Conservation (phyloP, 1,140 invertebrate species). For the Drosophila pseudoobscura region DNA sequence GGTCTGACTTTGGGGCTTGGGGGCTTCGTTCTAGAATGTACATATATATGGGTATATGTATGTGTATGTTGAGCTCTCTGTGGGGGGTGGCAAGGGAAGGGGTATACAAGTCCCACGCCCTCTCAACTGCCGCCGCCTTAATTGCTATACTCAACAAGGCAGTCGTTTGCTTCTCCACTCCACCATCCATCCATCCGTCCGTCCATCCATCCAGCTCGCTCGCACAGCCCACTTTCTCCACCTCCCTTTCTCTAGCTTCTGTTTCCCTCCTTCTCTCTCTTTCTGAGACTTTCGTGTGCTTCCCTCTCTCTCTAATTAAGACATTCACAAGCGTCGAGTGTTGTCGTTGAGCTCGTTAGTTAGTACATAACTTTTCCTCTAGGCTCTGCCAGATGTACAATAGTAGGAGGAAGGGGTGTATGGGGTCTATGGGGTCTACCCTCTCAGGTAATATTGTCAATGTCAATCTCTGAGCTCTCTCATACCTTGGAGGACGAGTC, state of each 20-base stretch:
- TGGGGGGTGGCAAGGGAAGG: background rate
- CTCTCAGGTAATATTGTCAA: conserved; percentile 47
- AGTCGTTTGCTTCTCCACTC: no score
- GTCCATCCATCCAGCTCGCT: background rate
- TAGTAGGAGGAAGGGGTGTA: background rate
- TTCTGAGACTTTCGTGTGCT: no score
- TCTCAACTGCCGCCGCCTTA: conserved; percentile 59
- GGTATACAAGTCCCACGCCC: conserved; percentile 23
- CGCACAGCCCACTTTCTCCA: conserved; percentile 12
- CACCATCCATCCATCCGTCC: no score
- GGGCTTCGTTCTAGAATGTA: conserved; percentile 27
- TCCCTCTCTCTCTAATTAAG: conserved; percentile 66
- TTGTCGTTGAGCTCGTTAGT: conserved; percentile 82
- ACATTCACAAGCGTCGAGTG: conserved; percentile 74
- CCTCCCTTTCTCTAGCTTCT: background rate
- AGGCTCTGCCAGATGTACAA: conserved; percentile 23
- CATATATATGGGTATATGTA: background rate
- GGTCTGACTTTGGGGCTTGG: conserved; percentile 22
- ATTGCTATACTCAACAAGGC: conserved; percentile 67
- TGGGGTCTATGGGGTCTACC: background rate
- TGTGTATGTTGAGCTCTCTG: conserved; percentile 10
- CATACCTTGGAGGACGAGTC: conserved; percentile 24
- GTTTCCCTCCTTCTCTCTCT: background rate
- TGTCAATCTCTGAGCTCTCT: conserved; percentile 50
- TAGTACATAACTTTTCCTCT: conserved; percentile 80